Base-by-base conservation (phyloP, 2,888 invertebrate species). In the Hedya salicella region DNA sequence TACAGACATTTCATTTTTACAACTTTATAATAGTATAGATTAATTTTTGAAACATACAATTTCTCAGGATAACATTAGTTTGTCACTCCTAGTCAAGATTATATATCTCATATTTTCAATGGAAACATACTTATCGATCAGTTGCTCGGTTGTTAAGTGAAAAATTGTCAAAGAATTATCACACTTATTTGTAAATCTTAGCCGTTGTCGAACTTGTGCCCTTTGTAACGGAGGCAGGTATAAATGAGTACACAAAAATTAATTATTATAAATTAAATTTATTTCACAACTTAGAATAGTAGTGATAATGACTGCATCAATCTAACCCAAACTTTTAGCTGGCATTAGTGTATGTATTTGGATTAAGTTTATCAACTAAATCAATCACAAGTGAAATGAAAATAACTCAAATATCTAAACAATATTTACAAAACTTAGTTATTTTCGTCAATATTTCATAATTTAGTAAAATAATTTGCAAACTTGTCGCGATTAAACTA, bases 291-390 rank as follows among this genome's bases (percentile, higher is more conserved):
- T 90, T 90, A 89, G 81, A 82, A 73, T 83, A 85, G 79, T 85
- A 87, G 83, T 88, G 84, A 89, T 88, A 90, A 90, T 91, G 91
- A 91, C 91, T 91, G 86, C 84, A 90, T 86, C 84, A 81, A 88
- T 83, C 83, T 86, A 87, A 87, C 76, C 85, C 91, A 88, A 89
- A 91, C 91, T 91, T 91, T 87, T 85, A 92, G 92, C 86, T 89
- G 88, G 92, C 82, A 87, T 89, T 89, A 88, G 89, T 89, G 80
- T 88, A 86, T 92, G 79, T 88, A 87, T 92, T 91, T 91, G 91
- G 91, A 90, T 90, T 87, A 86, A 79, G 80, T 80, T 78, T 83
- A 83, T 70, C 70, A 85, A 81, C 83, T 83, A 83, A 82, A 81
- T 78, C 86, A 86, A 92, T 90, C 91, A 90, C 90, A 89, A 85